Conservation (phyloP, 2,113 vertebrate species). For the Alligator mississippiensis region DNA sequence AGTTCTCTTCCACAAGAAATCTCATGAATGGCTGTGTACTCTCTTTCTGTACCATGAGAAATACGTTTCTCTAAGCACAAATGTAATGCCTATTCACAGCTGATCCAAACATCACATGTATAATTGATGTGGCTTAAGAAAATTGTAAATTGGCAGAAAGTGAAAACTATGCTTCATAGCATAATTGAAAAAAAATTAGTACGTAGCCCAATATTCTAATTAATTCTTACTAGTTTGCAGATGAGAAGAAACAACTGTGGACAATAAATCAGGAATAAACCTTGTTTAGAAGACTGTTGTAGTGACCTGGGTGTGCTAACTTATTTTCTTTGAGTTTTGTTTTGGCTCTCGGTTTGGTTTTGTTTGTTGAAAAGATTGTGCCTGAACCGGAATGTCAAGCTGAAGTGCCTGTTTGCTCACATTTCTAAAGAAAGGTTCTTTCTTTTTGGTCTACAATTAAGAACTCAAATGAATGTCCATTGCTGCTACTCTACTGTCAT, state of each 20-base stretch:
- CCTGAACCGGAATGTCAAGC: not conserved
- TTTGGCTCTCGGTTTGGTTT: not conserved
- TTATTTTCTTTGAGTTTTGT: not conserved
- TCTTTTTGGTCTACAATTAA: not conserved
- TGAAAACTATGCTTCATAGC: not conserved
- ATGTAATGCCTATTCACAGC: too few species aligned
- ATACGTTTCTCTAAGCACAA: too few species aligned
- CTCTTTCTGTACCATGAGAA: not conserved
- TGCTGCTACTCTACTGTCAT: not conserved
- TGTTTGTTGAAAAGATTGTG: not conserved
- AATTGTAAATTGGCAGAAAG: not conserved
- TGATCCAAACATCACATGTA: not conserved
- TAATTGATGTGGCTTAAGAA: not conserved
- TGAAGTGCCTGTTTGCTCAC: not conserved
- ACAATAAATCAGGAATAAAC: not conserved
- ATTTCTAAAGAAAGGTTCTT: not conserved
- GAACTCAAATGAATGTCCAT: not conserved
- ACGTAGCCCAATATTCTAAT: not conserved
- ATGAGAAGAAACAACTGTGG: not conserved
- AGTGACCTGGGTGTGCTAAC: not conserved
- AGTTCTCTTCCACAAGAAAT: too few species aligned
- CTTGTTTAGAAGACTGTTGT: not conserved
- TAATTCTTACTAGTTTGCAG: not conserved
- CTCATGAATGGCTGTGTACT: too few species aligned
- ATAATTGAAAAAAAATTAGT: not conserved